Percentiles rank a stretch among this genome's conserved stretches.
Evolutionary conservation across 2,113 vertebrate genomes (phyloP).

Genomic region (Tympanuchus pallidicinctus): DNA sequence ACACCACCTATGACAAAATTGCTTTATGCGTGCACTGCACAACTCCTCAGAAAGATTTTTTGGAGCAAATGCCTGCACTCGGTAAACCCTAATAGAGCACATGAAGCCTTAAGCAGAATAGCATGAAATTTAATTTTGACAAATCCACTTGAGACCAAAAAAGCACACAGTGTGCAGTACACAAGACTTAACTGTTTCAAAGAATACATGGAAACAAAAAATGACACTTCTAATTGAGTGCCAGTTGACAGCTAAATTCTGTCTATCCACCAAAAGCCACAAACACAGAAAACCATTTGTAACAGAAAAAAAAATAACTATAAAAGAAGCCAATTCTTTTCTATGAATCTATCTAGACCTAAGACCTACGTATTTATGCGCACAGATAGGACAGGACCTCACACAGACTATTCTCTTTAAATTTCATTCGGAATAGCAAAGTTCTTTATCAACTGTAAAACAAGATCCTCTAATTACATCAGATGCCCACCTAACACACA

Average conservation of each 20-base stretch:
- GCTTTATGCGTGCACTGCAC: neutral
- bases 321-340: neutral
- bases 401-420: neutral
- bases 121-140: conserved; percentile 72
- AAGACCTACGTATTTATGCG: neutral
- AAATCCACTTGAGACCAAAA: conserved; percentile 58
- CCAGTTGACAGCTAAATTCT: neutral
- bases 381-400: neutral
- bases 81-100: conserved; percentile 47
- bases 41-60: neutral
- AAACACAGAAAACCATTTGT: neutral
- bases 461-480: neutral
- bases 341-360: neutral
- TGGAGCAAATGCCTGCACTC: conserved; percentile 21
- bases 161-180: conserved; percentile 24
- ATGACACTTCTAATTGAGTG: neutral
- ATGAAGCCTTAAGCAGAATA: conserved; percentile 47
- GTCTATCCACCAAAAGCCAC: neutral
- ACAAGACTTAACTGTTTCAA: conserved; percentile 29
- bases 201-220: conserved; percentile 19
- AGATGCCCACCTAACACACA: neutral
- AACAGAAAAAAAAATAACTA: neutral
- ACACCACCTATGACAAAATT: neutral
- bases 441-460: neutral
- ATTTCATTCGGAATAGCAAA: neutral